These are phyloP conservation scores for Coptotermes formosanus DNA, from an alignment of 1,140 invertebrate species.

Conservation along the genomic window DNA sequence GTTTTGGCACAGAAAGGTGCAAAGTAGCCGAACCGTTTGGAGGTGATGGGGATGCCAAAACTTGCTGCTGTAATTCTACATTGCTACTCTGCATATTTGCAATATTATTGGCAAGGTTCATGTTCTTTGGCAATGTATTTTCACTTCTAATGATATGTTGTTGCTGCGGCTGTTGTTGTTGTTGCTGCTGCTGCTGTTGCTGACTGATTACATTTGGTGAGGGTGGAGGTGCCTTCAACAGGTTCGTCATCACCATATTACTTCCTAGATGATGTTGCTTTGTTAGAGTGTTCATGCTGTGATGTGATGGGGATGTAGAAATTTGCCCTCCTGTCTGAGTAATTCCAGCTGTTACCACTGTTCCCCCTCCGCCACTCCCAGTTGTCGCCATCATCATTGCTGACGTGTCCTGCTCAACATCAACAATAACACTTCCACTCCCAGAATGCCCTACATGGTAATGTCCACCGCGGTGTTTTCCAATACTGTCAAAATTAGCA, in stretches of 20 bases:
- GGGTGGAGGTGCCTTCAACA: conserved; percentile 55
- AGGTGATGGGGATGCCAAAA: conserved; percentile 40
- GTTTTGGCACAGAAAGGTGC: conserved; percentile 55
- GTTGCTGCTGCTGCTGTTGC: conserved; percentile 52
- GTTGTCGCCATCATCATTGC: conserved; percentile 20
- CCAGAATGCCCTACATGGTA: conserved; percentile 65
- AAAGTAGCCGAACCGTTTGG: conserved; percentile 57
- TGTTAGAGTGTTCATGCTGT: conserved; percentile 51
- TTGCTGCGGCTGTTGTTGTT: conserved; percentile 39
- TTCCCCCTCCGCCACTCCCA: not conserved
- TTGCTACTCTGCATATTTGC: not conserved
- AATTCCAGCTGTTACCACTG: not conserved
- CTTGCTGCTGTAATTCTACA: conserved; percentile 41
- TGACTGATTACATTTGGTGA: conserved; percentile 57
- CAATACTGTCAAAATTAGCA: conserved; percentile 37
- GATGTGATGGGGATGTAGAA: not conserved
- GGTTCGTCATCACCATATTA: conserved; percentile 57
- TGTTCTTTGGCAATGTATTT: conserved; percentile 52
- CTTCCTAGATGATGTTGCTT: conserved; percentile 51
- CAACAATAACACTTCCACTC: conserved; percentile 65
- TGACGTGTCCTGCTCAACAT: conserved; percentile 72
- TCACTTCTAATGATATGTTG: conserved; percentile 52
- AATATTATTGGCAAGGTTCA: conserved; percentile 53
- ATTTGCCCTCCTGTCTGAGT: not conserved
- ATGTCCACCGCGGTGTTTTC: conserved; percentile 39